Evolutionary conservation across 2,888 invertebrate genomes (phyloP).

Genomic region (Kuschelorhynchus macadamiae): DNA sequence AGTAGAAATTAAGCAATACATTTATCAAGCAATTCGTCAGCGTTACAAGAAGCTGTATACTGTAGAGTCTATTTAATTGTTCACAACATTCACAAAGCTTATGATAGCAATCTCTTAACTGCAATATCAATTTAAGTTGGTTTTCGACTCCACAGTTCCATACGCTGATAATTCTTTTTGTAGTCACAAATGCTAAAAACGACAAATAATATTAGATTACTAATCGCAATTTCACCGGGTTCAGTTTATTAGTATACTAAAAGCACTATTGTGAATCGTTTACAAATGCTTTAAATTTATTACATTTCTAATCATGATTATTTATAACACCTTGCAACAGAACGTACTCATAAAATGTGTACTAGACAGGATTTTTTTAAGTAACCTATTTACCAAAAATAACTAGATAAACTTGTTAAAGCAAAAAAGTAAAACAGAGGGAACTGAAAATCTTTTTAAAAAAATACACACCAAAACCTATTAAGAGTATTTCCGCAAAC

Average conservation of each 20-base stretch:
- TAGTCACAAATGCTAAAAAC: neutral
- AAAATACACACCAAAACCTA: no score
- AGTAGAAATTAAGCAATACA: constrained; percentile 18
- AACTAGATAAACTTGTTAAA: no score
- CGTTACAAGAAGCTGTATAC: constrained; percentile 11
- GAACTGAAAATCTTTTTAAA: no score
- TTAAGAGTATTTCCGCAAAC: no score
- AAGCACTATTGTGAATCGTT: neutral
- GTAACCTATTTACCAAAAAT: no score
- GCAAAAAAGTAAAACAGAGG: no score
- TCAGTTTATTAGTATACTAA: neutral
- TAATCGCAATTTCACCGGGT: no score
- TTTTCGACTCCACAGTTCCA: neutral
- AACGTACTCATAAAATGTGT: no score
- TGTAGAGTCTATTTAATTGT: constrained; percentile 15
- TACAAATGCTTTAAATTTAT: neutral
- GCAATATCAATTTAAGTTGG: neutral
- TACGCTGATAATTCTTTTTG: neutral
- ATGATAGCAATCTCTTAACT: constrained; percentile 18
- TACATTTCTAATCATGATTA: no score
- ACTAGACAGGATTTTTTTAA: no score
- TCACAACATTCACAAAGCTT: constrained; percentile 17
- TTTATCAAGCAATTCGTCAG: constrained; percentile 1
- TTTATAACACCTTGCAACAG: no score
- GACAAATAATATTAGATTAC: no score